Evolutionary conservation across 1,140 invertebrate genomes (phyloP).

Genomic region (Pogonomyrmex barbatus): DNA sequence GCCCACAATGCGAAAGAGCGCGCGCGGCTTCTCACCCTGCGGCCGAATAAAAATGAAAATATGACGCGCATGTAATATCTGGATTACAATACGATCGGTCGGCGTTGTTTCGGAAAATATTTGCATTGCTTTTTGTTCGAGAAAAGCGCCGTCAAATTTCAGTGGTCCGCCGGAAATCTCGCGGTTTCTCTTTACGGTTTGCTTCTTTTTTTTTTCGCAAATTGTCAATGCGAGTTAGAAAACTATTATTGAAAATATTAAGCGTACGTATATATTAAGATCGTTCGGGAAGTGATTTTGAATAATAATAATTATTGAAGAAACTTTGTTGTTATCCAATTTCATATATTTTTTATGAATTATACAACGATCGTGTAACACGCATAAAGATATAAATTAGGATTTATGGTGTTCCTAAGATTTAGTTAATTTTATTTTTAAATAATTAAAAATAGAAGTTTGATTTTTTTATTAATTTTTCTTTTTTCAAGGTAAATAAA

Average conservation of each 20-base stretch:
- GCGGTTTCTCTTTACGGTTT: slow-evolving; percentile 8
- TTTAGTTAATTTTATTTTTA: background rate
- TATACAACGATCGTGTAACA: too few relatives aligned
- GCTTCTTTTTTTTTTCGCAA: background rate
- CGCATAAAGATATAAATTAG: background rate
- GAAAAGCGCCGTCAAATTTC: slow-evolving; percentile 2
- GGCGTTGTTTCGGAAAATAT: slow-evolving; percentile 57
- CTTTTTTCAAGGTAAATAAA: background rate
- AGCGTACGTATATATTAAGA: background rate
- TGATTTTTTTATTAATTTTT: background rate
- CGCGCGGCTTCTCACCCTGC: slow-evolving; percentile 48
- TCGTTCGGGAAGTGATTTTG: background rate
- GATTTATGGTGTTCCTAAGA: background rate
- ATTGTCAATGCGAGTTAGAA: background rate
- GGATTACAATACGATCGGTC: slow-evolving; percentile 70
- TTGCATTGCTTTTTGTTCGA: slow-evolving; percentile 52
- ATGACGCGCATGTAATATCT: slow-evolving; percentile 68
- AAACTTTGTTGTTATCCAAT: background rate
- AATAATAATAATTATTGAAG: background rate
- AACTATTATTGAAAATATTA: background rate
- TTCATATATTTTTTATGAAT: background rate
- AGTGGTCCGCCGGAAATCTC: slow-evolving; percentile 1
- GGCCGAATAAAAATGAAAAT: slow-evolving; percentile 72
- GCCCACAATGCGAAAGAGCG: background rate
- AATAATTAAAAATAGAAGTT: background rate